phyloP scores from a whole-genome alignment of 2,113 vertebrate species.

The Hydropotes inermis region DNA sequence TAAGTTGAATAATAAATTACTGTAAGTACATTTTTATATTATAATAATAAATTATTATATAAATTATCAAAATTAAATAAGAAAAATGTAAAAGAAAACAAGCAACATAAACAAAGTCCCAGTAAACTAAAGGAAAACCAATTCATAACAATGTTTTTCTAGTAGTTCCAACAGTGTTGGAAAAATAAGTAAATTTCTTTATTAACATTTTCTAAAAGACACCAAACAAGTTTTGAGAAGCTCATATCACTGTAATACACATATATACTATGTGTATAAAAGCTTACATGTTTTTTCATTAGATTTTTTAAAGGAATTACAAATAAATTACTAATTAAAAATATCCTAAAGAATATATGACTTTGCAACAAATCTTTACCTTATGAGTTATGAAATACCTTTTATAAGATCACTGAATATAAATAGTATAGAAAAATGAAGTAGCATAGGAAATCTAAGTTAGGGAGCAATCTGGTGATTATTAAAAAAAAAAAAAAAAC shows the following conservation, averaged over 20 bases:
- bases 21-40: not conserved
- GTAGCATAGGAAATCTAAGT: not conserved
- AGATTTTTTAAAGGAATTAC: not conserved
- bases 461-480: not conserved
- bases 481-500: not conserved
- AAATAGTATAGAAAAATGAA: not conserved
- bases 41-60: not conserved
- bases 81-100: not conserved
- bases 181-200: not conserved
- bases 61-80: not conserved
- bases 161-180: not conserved
- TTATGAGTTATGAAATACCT: not conserved
- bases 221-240: not conserved
- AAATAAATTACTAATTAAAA: not conserved
- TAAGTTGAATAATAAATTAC: not conserved
- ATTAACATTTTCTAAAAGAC: not conserved
- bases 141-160: not conserved
- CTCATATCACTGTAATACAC: not conserved
- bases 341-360: not conserved
- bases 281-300: not conserved
- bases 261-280: not conserved
- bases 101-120: not conserved
- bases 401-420: not conserved
- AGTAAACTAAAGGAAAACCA: not conserved
- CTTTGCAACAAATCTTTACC: not conserved